Evolutionary conservation across 2,113 vertebrate species (phyloP), one percentile per base, ranked within the genome.

Genomic region (Notiomystis cincta): DNA sequence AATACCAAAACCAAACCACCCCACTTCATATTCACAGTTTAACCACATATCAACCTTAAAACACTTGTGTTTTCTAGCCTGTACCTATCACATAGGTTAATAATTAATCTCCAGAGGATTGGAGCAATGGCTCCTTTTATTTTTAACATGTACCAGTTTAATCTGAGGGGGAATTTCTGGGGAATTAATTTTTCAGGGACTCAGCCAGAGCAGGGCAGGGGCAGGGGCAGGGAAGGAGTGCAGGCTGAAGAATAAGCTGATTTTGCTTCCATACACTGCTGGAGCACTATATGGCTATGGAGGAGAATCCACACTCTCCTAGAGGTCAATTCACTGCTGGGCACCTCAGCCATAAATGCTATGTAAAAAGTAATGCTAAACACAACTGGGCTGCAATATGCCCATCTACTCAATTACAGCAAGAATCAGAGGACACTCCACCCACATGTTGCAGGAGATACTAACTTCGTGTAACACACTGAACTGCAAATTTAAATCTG

Each of bases 221-320:
- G 17, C 37, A n/a, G n/a, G 40, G 8, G 13, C 8, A 10, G 30
- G 27, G 35, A 50, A 62, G 8, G 7, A 47, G 8, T 10, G 4
- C 13, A 72, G 23, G 44, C 30, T 67, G 48, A 78, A 66, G n/a
- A 45, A 77, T 37, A 23, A 24, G 17, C 8, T 78, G 47, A 33
- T 45, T 61, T 33, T 9, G 1, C 35, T 64, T 90, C 48, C 42
- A 19, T 19, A 15, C 13, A 15, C 22, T 42, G 35, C 53, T 73
- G 23, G 25, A 67, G 53, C 8, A 75, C 27, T 54, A 2, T 1
- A 3, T 3, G 2, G 13, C 33, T 54, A 2, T 7, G 22, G 19
- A 82, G 21, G 13, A 62, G 11, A 81, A 87, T 73, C 9, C 44
- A 21, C n/a, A 17, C n/a, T 30, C 15, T 75, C 22, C 48, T 37